These are phyloP conservation scores for Cabera pusaria DNA, from an alignment of 2,888 invertebrate species.

Conservation along the genomic window DNA sequence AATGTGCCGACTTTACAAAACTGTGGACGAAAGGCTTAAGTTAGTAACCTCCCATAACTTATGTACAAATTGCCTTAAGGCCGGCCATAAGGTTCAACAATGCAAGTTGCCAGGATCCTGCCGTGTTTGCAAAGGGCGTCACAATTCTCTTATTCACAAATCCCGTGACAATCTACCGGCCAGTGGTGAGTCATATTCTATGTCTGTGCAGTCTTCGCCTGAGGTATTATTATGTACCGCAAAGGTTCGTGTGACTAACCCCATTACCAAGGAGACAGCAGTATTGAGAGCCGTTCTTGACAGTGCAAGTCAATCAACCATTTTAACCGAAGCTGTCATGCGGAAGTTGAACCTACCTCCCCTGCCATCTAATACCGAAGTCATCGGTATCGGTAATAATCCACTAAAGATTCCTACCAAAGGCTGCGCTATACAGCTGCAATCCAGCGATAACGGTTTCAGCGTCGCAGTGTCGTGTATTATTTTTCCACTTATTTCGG, in stretches of 20 bases:
- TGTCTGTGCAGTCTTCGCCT: not conserved
- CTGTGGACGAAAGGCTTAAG: constrained; percentile 1
- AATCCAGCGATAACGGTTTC: not conserved
- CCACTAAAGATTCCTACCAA: constrained; percentile 10
- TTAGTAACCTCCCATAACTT: not conserved
- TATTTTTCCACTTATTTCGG: not conserved
- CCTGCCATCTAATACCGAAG: too few species aligned
- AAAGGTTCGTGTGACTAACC: constrained; percentile 8
- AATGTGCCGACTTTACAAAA: constrained; percentile 10
- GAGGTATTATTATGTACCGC: constrained; percentile 8
- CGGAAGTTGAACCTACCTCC: constrained; percentile 11
- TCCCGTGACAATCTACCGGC: not conserved
- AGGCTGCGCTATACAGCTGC: constrained; percentile 8
- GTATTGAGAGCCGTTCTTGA: too few species aligned
- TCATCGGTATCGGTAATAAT: constrained; percentile 2
- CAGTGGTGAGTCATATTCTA: not conserved
- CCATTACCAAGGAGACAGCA: constrained; percentile 11
- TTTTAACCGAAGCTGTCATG: constrained; percentile 18
- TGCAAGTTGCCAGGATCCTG: constrained; percentile 1
- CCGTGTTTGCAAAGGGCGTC: not conserved
- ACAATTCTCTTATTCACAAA: not conserved
- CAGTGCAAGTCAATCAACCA: constrained; percentile 16
- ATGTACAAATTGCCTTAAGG: not conserved
- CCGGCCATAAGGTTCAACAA: not conserved
- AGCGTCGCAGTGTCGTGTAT: not conserved